A percentile compares a stretch with the other conserved stretches of the same genome.
Evolutionary conservation across 2,888 invertebrate genomes (phyloP).

Genomic region (Conus canariensis): DNA sequence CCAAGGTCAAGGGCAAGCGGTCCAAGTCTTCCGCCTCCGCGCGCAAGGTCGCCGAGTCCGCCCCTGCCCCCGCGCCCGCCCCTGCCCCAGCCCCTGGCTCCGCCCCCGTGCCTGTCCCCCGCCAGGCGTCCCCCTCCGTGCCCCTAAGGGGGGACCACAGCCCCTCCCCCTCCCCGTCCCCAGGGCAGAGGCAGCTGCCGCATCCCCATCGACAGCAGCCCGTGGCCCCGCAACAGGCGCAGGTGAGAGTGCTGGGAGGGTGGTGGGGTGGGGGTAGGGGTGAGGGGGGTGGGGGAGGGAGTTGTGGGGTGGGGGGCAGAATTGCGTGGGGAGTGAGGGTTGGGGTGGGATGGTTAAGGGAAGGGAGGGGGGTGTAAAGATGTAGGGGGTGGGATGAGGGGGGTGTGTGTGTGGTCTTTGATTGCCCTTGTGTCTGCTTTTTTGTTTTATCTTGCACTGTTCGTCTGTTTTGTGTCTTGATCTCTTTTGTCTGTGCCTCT

Average conservation of each 20-base stretch:
- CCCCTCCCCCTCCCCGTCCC: not conserved
- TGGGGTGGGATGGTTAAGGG: no score
- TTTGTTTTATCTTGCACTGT: no score
- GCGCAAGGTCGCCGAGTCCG: not conserved
- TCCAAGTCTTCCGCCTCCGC: constrained; percentile 44
- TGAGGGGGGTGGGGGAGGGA: no score
- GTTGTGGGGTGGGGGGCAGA: no score
- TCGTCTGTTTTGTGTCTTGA: no score
- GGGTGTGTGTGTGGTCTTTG: not conserved
- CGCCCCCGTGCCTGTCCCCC: constrained; percentile 29
- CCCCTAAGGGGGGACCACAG: not conserved
- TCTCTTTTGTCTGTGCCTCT: no score
- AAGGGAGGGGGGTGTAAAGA: not conserved
- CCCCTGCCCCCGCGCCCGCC: constrained; percentile 29
- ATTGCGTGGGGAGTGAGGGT: no score
- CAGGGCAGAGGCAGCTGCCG: not conserved
- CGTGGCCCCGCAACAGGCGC: not conserved
- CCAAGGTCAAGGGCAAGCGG: constrained; percentile 47
- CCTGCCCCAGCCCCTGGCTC: constrained; percentile 36
- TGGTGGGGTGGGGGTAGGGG: not conserved
- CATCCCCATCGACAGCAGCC: not conserved
- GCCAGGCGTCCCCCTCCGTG: not conserved
- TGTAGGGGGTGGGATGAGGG: not conserved
- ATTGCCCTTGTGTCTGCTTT: not conserved
- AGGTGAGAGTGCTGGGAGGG: not conserved